phyloP scores from a whole-genome alignment of 1,140 invertebrate species.

The Drosophila pseudoananassae region DNA sequence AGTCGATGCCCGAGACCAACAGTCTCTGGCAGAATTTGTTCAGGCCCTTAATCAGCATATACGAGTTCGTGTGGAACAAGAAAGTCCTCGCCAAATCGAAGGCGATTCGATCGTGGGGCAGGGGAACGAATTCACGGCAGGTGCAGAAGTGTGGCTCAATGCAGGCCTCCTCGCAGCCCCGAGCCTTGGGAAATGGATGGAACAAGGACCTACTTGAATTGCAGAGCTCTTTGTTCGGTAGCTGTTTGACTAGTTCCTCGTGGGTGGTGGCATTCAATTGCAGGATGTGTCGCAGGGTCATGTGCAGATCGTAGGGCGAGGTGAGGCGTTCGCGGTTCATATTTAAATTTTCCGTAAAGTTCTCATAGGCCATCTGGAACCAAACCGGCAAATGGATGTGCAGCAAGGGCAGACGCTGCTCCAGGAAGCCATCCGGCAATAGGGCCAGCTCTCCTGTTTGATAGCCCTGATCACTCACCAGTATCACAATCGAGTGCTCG shows the following conservation, averaged over 20 bases:
- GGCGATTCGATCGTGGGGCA: slow-evolving; percentile 68
- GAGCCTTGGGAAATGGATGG: slow-evolving; percentile 85
- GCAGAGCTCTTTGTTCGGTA: slow-evolving; percentile 74
- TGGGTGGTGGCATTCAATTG: slow-evolving; percentile 38
- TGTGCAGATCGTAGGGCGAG: slow-evolving; percentile 92
- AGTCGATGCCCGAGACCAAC: slow-evolving; percentile 21
- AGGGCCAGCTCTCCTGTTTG: slow-evolving; percentile 91
- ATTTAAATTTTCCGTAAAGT: slow-evolving; percentile 87
- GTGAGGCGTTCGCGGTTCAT: slow-evolving; percentile 90
- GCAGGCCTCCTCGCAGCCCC: slow-evolving; percentile 89
- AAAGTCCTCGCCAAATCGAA: slow-evolving; percentile 83
- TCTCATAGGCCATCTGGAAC: slow-evolving; percentile 87
- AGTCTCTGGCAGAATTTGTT: slow-evolving; percentile 42
- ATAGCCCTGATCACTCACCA: slow-evolving; percentile 96
- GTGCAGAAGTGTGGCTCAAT: slow-evolving; percentile 91
- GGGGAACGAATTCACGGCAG: slow-evolving; percentile 86
- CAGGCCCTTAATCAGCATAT: slow-evolving; percentile 14
- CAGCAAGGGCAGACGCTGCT: slow-evolving; percentile 94
- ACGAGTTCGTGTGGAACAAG: slow-evolving; percentile 83
- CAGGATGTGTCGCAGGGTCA: slow-evolving; percentile 85
- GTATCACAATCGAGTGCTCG: slow-evolving; percentile 89
- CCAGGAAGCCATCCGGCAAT: slow-evolving; percentile 89
- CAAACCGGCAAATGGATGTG: slow-evolving; percentile 90
- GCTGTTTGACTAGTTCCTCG: slow-evolving; percentile 3
- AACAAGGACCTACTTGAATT: slow-evolving; percentile 88